A percentile compares a stretch with the other conserved stretches of the same genome.
phyloP scores from a whole-genome alignment of 2,113 vertebrate genomes.

The Corydoras sp. region DNA sequence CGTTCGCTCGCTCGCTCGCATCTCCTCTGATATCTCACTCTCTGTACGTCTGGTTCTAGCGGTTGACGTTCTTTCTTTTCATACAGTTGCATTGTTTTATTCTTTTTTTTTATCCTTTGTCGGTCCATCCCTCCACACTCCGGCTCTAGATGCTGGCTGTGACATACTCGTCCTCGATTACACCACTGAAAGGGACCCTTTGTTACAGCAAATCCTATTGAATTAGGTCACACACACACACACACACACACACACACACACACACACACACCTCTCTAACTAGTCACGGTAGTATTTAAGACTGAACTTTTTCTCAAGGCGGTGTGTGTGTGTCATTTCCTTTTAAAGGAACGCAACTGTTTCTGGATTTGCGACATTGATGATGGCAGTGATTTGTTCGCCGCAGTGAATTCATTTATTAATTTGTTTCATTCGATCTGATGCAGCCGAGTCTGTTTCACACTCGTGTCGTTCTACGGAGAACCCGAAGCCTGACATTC shows the following conservation, averaged over 20 bases:
- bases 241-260: not conserved
- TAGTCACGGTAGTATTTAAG: not conserved
- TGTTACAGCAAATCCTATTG: conserved; percentile 43
- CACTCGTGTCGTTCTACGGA: no score
- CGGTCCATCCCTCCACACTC: conserved; percentile 13
- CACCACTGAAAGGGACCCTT: conserved; percentile 51
- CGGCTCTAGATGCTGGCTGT: conserved; percentile 22
- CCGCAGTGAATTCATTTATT: no score
- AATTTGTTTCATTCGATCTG: no score
- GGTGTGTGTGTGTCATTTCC: no score
- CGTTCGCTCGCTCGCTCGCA: not conserved
- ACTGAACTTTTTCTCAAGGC: no score
- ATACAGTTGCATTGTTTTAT: conserved; percentile 1
- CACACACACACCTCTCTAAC: not conserved
- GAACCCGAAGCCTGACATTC: no score
- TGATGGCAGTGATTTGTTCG: no score
- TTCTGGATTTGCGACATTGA: no score
- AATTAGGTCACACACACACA: conserved; percentile 36
- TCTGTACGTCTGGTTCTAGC: not conserved
- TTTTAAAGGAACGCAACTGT: no score
- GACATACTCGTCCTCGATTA: conserved; percentile 52
- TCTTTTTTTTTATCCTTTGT: not conserved
- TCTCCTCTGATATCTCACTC: not conserved
- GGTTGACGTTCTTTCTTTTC: not conserved
- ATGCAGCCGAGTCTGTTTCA: no score